These are phyloP conservation scores for Miniopterus natalensis DNA, from an alignment of 2,113 vertebrate genomes.

Conservation along the genomic window DNA sequence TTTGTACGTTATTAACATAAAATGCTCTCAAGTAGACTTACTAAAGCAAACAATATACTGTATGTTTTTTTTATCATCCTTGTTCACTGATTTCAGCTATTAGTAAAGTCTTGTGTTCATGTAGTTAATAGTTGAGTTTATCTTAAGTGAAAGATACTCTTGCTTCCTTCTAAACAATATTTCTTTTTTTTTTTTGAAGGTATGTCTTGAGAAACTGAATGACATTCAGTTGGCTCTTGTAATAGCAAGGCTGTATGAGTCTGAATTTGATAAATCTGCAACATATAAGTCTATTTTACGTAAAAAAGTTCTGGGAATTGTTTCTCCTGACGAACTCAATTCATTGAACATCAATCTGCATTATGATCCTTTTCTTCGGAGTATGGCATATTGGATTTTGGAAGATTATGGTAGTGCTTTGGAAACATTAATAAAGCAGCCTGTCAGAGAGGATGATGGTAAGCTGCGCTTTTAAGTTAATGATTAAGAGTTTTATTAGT, in stretches of 20 bases:
- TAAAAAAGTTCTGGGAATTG: slow-evolving; percentile 93
- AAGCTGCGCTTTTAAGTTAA: slow-evolving; percentile 60
- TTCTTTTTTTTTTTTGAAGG: slow-evolving; percentile 86
- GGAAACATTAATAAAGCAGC: slow-evolving; percentile 94
- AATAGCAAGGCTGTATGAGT: slow-evolving; percentile 96
- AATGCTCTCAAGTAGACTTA: slow-evolving; percentile 4
- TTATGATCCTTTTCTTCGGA: slow-evolving; percentile 95
- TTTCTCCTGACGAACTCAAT: slow-evolving; percentile 84
- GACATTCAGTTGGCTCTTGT: slow-evolving; percentile 97
- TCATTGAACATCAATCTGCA: slow-evolving; percentile 88
- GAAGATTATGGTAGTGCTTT: slow-evolving; percentile 95
- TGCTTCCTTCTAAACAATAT: slow-evolving; percentile 52
- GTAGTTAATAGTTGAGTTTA: slow-evolving; percentile 33
- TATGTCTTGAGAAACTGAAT: slow-evolving; percentile 97
- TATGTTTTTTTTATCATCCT: slow-evolving; percentile 12
- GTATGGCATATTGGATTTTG: slow-evolving; percentile 98
- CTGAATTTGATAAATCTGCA: slow-evolving; percentile 94
- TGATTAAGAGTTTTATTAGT: background rate
- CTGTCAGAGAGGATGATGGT: slow-evolving; percentile 85
- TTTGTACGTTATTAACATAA: slow-evolving; percentile 24
- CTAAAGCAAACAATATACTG: background rate
- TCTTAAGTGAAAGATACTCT: slow-evolving; percentile 26
- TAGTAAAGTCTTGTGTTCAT: slow-evolving; percentile 28
- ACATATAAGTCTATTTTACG: slow-evolving; percentile 95
- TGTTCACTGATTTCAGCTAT: slow-evolving; percentile 31